Base-by-base conservation (phyloP, 2,797 vertebrate species). In the Eulemur albifrons region DNA sequence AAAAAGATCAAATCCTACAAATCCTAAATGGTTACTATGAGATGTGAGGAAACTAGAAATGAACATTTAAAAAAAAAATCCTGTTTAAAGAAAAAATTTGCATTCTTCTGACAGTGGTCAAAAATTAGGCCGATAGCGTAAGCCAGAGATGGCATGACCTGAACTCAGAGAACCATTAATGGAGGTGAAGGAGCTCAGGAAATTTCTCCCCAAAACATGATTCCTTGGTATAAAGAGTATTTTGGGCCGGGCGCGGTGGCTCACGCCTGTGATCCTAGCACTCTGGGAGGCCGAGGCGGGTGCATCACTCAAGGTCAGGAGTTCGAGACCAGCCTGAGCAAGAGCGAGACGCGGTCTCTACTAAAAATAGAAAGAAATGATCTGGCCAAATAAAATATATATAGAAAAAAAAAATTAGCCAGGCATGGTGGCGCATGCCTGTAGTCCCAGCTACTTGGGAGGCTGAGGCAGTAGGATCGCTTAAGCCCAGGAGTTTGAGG, bases 161-260 rank as follows among this genome's bases (percentile, higher is more conserved):
- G 67, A 94, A 95, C 93, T 76, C 90, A 96, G 89, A 97, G 76
- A 83, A 95, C 25, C 87, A 93, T 81, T 84, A 54, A 85, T 82
- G 92, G 72, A 94, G 50, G 38, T 69, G 67, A 69, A n/a, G 32
- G 63, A 65, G 32, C 63, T 65, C 63, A 65, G 63, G 63, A n/a
- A 65, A 65, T 65, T 65, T n/a, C 32, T n/a, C 63, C 63, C 63
- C 63, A n/a, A n/a, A 32, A 65, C n/a, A 17, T n/a, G 63, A 65
- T 8, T 65, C 63, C 32, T 65, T 65, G 32, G 63, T 65, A n/a
- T 65, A 65, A n/a, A 65, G 32, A n/a, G 63, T n/a, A 65, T 65
- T n/a, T 65, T 65, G 32, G 40, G 40, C 40, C 6, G 40, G 40
- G 40, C 1, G 40, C 6, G 5, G 40, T 40, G 40, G 40, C 40